These are phyloP conservation scores for Peromyscus maniculatus DNA, from an alignment of 2,113 vertebrate species.

Conservation along the genomic window DNA sequence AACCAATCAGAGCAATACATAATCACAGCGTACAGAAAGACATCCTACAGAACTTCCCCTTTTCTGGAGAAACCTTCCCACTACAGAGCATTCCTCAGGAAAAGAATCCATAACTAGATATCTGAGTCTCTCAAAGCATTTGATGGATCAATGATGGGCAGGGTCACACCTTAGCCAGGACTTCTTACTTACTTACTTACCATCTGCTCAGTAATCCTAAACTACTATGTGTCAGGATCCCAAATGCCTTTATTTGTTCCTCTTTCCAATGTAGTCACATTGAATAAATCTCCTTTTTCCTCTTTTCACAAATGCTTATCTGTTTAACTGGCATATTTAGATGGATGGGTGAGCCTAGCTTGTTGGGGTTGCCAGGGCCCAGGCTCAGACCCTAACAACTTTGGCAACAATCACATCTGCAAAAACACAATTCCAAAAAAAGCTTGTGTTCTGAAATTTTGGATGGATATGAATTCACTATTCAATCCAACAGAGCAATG, in stretches of 20 bases:
- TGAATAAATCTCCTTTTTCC: background rate
- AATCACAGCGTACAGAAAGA: too few relatives aligned
- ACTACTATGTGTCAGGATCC: too few relatives aligned
- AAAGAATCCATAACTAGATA: too few relatives aligned
- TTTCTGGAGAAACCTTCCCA: too few relatives aligned
- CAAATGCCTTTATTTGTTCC: background rate
- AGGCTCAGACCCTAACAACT: background rate
- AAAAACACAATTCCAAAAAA: slow-evolving; percentile 17
- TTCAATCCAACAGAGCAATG: background rate
- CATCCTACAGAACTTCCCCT: too few relatives aligned
- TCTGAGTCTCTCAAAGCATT: background rate
- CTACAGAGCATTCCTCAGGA: too few relatives aligned
- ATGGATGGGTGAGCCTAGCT: background rate
- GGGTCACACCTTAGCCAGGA: background rate
- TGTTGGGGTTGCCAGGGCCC: background rate
- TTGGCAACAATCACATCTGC: background rate
- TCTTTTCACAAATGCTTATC: background rate
- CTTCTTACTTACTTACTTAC: too few relatives aligned
- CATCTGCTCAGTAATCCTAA: background rate
- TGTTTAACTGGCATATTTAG: background rate
- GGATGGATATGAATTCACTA: background rate
- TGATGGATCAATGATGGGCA: background rate
- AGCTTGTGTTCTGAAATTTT: background rate
- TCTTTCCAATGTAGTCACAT: background rate
- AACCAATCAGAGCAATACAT: too few relatives aligned